phyloP scores from a whole-genome alignment of 2,113 vertebrate genomes.

The Phylloscopus whistleri region DNA sequence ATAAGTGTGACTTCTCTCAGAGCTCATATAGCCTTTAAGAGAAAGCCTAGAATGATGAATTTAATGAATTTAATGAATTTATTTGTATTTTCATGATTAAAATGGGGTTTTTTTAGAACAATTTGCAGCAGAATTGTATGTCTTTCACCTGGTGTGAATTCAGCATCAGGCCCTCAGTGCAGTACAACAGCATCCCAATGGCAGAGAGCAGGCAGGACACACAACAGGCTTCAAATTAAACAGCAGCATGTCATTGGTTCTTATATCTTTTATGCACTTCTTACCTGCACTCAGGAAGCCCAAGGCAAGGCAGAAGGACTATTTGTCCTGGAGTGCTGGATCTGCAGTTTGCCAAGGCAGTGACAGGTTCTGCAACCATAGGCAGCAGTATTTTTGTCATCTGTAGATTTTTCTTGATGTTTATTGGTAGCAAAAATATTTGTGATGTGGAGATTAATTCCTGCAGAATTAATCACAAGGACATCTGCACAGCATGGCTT shows the following conservation, averaged over 20 bases:
- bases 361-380: background rate
- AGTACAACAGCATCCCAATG: background rate
- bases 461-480: background rate
- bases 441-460: background rate
- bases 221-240: background rate
- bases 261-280: background rate
- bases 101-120: background rate
- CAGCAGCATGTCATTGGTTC: background rate
- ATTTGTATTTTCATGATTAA: background rate
- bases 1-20: background rate
- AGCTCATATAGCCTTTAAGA: background rate
- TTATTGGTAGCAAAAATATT: background rate
- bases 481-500: background rate
- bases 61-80: background rate
- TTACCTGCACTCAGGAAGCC: background rate
- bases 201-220: background rate
- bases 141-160: background rate
- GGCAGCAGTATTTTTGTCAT: background rate
- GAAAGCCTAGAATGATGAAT: background rate
- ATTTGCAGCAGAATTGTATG: background rate
- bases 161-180: background rate
- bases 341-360: background rate
- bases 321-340: background rate
- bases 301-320: background rate
- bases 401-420: background rate